A percentile compares a stretch with the other conserved stretches of the same genome.
Evolutionary conservation across 2,888 invertebrate genomes (phyloP).

Genomic region (Leucophenga montana): DNA sequence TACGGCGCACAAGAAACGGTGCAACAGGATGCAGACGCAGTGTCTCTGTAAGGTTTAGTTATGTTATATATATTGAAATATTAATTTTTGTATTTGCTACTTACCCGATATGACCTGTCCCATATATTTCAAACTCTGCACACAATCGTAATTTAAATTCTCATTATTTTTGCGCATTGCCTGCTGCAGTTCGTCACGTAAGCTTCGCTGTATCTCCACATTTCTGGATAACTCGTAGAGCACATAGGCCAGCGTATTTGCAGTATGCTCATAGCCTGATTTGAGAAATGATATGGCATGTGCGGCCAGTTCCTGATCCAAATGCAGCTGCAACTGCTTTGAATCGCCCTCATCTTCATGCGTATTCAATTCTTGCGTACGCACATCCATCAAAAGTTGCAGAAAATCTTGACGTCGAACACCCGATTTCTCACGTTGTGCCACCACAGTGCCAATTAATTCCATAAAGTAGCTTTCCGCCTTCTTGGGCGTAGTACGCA

Average conservation of each 20-base stretch:
- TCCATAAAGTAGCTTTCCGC: slow-evolving; percentile 59
- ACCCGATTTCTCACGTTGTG: slow-evolving; percentile 51
- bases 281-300: slow-evolving; percentile 70
- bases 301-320: slow-evolving; percentile 67
- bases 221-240: slow-evolving; percentile 69
- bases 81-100: background rate
- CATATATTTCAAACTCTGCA: slow-evolving; percentile 63
- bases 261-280: slow-evolving; percentile 80
- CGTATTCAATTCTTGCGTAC: slow-evolving; percentile 64
- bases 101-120: slow-evolving; percentile 66
- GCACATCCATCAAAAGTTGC: slow-evolving; percentile 76
- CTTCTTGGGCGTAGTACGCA: slow-evolving; percentile 53
- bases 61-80: no score
- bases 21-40: slow-evolving; percentile 76
- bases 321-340: slow-evolving; percentile 57
- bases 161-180: slow-evolving; percentile 56
- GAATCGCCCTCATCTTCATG: slow-evolving; percentile 66
- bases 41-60: slow-evolving; percentile 72
- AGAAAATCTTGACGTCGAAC: slow-evolving; percentile 75
- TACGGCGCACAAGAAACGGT: slow-evolving; percentile 67
- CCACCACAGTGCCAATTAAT: slow-evolving; percentile 55
- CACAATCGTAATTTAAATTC: slow-evolving; percentile 63
- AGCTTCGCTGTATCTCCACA: slow-evolving; percentile 53
- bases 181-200: slow-evolving; percentile 62
- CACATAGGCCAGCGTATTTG: slow-evolving; percentile 76